Base-by-base conservation (phyloP, 2,888 invertebrate genomes). In the Dysmachus trigonus region DNA sequence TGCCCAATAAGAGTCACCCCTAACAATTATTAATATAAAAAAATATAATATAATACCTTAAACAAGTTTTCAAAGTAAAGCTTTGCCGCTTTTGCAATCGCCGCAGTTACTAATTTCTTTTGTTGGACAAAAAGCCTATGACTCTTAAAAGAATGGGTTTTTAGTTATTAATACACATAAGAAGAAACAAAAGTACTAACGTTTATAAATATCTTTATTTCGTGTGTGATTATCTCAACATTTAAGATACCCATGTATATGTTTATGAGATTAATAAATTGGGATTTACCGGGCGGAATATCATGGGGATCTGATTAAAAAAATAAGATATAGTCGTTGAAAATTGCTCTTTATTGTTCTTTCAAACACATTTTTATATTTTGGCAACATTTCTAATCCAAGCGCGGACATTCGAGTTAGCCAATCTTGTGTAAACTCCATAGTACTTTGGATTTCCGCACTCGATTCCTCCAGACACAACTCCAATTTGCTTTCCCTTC, bases 371-470 rank as follows among this genome's bases (percentile, higher is more conserved):
- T 47, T 31, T 30, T 86, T 82, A 87, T 47, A 86, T 51, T 51
- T 85, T 85, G 15, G 87, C 85, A 62, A 71, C 38, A 51, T 86
- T 86, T 47, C 47, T 72, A 72, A 87, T 87, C 83, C 85, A 87
- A 53, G 84, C 84, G 15, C 86, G 84, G n/a, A 87, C 77, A 84
- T 35, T 81, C 38, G 81, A 31, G n/a, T 87, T 76, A 8, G 87
- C 79, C 18, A 87, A 41, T 15, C 87, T 41, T 35, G 87, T 87
- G 53, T 87, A 87, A 22, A 87, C 72, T n/a, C 87, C 87, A 10
- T 84, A 86, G 38, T 73, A 87, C 15, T 86, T 38, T 5, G 86
- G 85, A 79, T 86, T 86, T 22, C 87, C 87, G 41, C 87, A 87
- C 13, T 81, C 86, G 13, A 86, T 74, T 4, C 87, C 87, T 22